phyloP scores from a whole-genome alignment of 2,888 invertebrate genomes.

The Coelopa pilipes region DNA sequence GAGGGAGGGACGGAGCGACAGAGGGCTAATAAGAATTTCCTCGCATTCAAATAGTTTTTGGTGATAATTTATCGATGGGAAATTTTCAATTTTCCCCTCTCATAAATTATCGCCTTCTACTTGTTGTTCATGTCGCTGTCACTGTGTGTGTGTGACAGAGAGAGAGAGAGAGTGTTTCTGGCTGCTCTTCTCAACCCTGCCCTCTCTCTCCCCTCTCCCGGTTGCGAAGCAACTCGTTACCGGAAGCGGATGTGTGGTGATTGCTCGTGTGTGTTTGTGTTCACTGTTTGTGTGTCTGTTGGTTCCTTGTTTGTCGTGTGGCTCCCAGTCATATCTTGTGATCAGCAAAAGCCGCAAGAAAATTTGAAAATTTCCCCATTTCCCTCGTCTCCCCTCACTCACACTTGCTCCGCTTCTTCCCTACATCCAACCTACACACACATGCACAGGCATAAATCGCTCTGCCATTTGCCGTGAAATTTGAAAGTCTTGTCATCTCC shows the following conservation, averaged over 20 bases:
- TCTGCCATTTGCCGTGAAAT: constrained; percentile 7
- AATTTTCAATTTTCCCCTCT: neutral
- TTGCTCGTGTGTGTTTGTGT: neutral
- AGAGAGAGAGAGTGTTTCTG: too few species aligned
- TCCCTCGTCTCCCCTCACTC: too few species aligned
- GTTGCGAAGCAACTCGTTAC: too few species aligned
- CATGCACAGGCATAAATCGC: neutral
- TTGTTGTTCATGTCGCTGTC: too few species aligned
- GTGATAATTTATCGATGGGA: constrained; percentile 18
- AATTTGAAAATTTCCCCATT: neutral
- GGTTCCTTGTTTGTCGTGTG: neutral
- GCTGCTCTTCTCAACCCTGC: too few species aligned
- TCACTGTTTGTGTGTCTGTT: neutral
- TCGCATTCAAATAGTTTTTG: constrained; percentile 24
- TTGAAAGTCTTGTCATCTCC: constrained; percentile 6
- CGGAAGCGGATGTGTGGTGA: neutral
- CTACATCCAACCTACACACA: neutral
- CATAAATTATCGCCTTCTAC: neutral
- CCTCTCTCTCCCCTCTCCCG: too few species aligned
- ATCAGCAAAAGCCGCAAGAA: constrained; percentile 7
- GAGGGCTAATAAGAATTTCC: constrained; percentile 21
- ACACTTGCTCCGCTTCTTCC: neutral
- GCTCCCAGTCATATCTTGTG: neutral
- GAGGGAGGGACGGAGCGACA: neutral
- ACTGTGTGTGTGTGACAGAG: too few species aligned